Evolutionary conservation across 2,888 invertebrate species (phyloP).

Genomic region (Drosophila formosana): DNA sequence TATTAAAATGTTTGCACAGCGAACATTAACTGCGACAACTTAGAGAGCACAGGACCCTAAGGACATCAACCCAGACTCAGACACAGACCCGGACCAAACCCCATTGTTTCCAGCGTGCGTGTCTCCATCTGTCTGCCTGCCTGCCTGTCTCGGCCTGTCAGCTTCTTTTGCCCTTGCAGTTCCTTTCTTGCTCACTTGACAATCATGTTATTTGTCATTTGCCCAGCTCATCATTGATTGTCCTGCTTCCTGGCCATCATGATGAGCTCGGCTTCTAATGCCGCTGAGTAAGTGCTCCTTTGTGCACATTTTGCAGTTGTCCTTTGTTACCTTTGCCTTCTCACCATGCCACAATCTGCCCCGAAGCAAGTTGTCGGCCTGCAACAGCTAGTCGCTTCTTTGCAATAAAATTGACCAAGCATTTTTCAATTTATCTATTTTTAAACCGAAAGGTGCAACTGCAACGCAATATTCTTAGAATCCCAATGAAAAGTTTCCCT

Average conservation of each 20-base stretch:
- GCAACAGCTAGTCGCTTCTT: background rate
- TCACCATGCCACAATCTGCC: background rate
- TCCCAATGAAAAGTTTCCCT: too few species aligned
- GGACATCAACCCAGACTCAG: conserved; percentile 3
- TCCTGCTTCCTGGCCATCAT: conserved; percentile 34
- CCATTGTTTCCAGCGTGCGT: background rate
- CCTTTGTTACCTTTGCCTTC: conserved; percentile 41
- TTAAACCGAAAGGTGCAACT: too few species aligned
- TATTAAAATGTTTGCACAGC: conserved; percentile 81
- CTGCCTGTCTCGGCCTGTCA: conserved; percentile 2
- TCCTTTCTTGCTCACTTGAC: conserved; percentile 60
- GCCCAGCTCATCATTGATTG: conserved; percentile 51
- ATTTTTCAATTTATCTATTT: too few species aligned
- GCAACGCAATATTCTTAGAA: too few species aligned
- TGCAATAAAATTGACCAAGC: too few species aligned
- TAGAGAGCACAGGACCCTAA: conserved; percentile 41
- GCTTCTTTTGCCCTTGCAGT: conserved; percentile 11
- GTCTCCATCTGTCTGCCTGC: background rate
- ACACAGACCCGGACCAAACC: background rate
- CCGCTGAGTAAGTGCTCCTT: conserved; percentile 71
- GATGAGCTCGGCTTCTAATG: conserved; percentile 45
- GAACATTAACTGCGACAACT: conserved; percentile 63
- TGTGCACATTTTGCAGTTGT: conserved; percentile 73
- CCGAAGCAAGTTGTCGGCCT: background rate
- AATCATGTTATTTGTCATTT: conserved; percentile 55